A percentile compares a stretch with the other conserved stretches of the same genome.
These are phyloP conservation scores for Suncus etruscus DNA, from an alignment of 2,113 vertebrate genomes.

Conservation along the genomic window DNA sequence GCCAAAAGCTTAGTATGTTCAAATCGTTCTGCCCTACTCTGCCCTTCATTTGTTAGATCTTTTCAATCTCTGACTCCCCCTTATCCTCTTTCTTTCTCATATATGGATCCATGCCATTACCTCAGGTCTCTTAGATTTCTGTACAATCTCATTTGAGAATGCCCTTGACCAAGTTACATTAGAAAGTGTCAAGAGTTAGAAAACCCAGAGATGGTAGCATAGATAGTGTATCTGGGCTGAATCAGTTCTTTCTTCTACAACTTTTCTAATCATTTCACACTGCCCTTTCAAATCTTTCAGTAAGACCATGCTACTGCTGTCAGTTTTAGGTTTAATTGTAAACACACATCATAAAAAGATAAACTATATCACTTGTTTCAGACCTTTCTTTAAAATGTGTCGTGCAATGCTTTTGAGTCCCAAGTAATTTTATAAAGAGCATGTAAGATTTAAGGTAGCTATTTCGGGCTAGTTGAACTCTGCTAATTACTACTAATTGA, in stretches of 20 bases:
- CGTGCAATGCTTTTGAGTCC: background rate
- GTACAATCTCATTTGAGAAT: background rate
- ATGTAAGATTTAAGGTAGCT: conserved; percentile 60
- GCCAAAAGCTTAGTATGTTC: too few relatives aligned
- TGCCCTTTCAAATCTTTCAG: background rate
- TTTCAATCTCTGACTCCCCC: too few relatives aligned
- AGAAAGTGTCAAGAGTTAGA: background rate
- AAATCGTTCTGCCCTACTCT: too few relatives aligned
- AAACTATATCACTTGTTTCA: background rate
- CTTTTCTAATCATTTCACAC: background rate
- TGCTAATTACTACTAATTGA: conserved; percentile 73
- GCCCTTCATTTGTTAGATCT: too few relatives aligned
- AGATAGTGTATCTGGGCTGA: too few relatives aligned
- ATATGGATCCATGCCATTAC: too few relatives aligned
- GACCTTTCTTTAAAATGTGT: background rate
- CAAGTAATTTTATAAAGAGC: conserved; percentile 51
- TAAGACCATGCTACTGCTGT: background rate
- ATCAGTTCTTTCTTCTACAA: background rate
- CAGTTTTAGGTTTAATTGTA: background rate
- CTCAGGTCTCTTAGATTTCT: background rate
- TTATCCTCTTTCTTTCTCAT: background rate
- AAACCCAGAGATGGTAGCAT: background rate
- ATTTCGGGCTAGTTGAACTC: conserved; percentile 65
- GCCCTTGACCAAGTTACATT: background rate
- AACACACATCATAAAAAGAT: too few relatives aligned